These are phyloP conservation scores for Rhyacophila evoluta DNA, from an alignment of 2,888 invertebrate species.

Conservation along the genomic window DNA sequence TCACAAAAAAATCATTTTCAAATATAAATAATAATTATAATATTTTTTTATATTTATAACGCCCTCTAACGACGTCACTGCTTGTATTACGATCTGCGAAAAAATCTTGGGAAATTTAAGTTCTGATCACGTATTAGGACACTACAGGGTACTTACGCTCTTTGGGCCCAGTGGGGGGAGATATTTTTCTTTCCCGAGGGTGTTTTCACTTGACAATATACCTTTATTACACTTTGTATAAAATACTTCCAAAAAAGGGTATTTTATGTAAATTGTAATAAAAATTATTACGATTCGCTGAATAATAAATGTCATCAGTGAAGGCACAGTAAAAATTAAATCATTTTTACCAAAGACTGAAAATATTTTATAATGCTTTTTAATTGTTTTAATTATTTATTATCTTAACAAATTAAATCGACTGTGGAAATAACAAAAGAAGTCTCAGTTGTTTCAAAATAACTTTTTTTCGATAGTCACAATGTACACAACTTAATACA, in stretches of 20 bases:
- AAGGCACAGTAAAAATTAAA: too few relatives aligned
- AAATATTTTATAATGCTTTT: too few relatives aligned
- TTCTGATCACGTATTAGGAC: slow-evolving; percentile 55
- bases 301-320: background rate
- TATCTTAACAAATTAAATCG: too few relatives aligned
- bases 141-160: slow-evolving; percentile 51
- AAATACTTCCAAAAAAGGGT: slow-evolving; percentile 32
- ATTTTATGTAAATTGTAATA: slow-evolving; percentile 28
- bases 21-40: too few relatives aligned
- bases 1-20: too few relatives aligned
- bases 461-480: too few relatives aligned
- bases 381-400: too few relatives aligned
- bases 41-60: too few relatives aligned
- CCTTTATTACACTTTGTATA: slow-evolving; percentile 50
- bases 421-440: too few relatives aligned
- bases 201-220: slow-evolving; percentile 54
- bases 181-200: slow-evolving; percentile 46
- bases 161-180: slow-evolving; percentile 27
- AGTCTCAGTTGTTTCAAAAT: too few relatives aligned
- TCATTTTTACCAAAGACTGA: too few relatives aligned
- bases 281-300: background rate
- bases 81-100: slow-evolving; percentile 53
- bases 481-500: too few relatives aligned
- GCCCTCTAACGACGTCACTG: slow-evolving; percentile 45
- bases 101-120: slow-evolving; percentile 54